Conservation (phyloP, 1,140 invertebrate species). For the Pogonognathellus flavescens region DNA sequence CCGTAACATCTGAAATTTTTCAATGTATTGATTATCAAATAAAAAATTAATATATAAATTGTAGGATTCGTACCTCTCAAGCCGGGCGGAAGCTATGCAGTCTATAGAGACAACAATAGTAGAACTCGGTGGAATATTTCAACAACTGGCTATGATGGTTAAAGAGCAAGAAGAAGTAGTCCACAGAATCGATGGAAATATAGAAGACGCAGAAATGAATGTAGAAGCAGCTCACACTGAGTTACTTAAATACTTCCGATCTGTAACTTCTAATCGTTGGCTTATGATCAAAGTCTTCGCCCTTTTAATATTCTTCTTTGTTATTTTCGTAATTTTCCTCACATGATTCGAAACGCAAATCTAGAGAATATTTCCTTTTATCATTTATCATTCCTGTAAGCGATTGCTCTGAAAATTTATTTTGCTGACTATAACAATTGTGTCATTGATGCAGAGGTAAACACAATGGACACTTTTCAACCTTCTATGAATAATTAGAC, state of each 20-base stretch:
- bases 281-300: slow-evolving; percentile 99
- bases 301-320: slow-evolving; percentile 98
- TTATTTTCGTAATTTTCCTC: slow-evolving; percentile 98
- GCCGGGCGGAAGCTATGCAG: slow-evolving; percentile 97
- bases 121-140: slow-evolving; percentile 98
- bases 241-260: slow-evolving; percentile 98
- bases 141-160: slow-evolving; percentile 98
- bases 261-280: slow-evolving; percentile 97
- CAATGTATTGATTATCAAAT: too few species aligned
- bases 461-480: too few species aligned
- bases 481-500: too few species aligned
- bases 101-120: slow-evolving; percentile 99
- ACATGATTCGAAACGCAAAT: slow-evolving; percentile 73
- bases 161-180: slow-evolving; percentile 99
- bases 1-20: too few species aligned
- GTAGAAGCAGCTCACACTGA: slow-evolving; percentile 97
- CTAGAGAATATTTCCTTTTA: slow-evolving; percentile 6
- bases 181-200: slow-evolving; percentile 84
- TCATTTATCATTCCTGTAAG: slow-evolving; percentile 42
- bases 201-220: slow-evolving; percentile 95
- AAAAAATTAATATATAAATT: too few species aligned
- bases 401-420: not conserved
- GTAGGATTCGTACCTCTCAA: slow-evolving; percentile 72
- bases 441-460: not conserved
- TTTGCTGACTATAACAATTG: not conserved